These are phyloP conservation scores for Vulpes lagopus DNA, from an alignment of 2,113 vertebrate species.

Conservation along the genomic window DNA sequence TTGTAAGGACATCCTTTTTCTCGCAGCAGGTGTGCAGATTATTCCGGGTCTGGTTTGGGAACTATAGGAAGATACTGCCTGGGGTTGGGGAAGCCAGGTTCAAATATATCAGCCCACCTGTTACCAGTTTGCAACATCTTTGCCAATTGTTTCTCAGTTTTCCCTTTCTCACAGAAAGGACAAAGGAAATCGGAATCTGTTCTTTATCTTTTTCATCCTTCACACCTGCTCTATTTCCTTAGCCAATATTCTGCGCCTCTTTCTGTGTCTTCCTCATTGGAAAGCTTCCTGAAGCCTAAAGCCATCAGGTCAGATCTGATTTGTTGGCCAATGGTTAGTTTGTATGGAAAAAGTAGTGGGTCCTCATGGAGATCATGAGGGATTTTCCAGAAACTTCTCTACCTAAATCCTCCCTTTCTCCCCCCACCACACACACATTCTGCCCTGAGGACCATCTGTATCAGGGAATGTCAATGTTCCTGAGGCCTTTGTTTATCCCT, in stretches of 20 bases:
- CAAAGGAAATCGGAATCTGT: background rate
- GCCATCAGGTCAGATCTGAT: background rate
- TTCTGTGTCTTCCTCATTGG: background rate
- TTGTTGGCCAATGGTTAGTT: background rate
- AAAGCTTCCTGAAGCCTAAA: background rate
- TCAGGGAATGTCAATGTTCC: background rate
- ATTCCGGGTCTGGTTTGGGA: background rate
- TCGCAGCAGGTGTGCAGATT: background rate
- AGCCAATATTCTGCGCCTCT: background rate
- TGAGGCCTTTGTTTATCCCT: background rate
- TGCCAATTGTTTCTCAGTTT: background rate
- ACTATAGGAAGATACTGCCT: background rate
- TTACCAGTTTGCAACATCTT: background rate
- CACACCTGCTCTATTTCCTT: background rate
- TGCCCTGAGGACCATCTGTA: background rate
- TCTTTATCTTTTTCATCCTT: background rate
- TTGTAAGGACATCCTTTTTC: background rate
- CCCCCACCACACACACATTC: background rate
- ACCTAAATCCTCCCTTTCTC: background rate
- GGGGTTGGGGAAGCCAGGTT: background rate
- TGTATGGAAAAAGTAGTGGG: background rate
- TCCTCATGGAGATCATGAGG: background rate
- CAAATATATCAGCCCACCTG: background rate
- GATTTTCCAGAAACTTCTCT: background rate
- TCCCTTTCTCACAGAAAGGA: background rate